Base-by-base conservation (phyloP, 2,113 vertebrate species). In the Synchiropus splendidus region DNA sequence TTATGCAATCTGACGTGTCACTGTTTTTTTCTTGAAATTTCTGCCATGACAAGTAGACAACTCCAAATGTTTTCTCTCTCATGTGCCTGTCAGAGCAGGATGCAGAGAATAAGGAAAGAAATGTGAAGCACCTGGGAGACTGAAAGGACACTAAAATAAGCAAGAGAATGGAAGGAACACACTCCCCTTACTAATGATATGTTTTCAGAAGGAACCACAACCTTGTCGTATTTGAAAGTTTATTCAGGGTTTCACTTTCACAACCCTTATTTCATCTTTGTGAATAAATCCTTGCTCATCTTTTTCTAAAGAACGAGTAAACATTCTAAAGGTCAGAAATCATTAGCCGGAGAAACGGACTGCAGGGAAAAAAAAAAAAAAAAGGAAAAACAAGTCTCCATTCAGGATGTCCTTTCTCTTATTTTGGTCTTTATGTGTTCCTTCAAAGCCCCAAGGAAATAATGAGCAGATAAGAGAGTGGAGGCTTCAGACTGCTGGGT, bases 241-340 rank as follows among this genome's bases (percentile, higher is more conserved):
- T 34, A 21, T 45, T 12, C 35, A 48, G 36, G 27, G 31, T 41
- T 56, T 57, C 14, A 39, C 4, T 54, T 62, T 36, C 42, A 40
- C 41, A 31, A 30, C 8, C 17, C 15, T 31, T 12, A 1, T 12
- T 11, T 16, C 2, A 12, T 9, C 34, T 27, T 15, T 51, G 15
- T n/a, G 5, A 31, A 11, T 47, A 32, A 55, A 46, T 16, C 16
- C n/a, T 6, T 30, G 40, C 48, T 66, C 48, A 45, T 49, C 41
- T 44, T 2, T 1, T 18, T 21, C 45, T 39, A 38, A 45, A 18
- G 46, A 47, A 58, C 42, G 37, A 43, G 47, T 56, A 72, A 64
- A 75, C 62, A 66, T 34, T 49, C 41, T 51, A 64, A 67, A 78
- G 65, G 64, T 75, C 63, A 72, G 55, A 63, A 65, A 72, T 74